Evolutionary conservation across 2,888 invertebrate genomes (phyloP), one percentile per base, ranked within the genome.

Genomic region (Acleris holmiana): DNA sequence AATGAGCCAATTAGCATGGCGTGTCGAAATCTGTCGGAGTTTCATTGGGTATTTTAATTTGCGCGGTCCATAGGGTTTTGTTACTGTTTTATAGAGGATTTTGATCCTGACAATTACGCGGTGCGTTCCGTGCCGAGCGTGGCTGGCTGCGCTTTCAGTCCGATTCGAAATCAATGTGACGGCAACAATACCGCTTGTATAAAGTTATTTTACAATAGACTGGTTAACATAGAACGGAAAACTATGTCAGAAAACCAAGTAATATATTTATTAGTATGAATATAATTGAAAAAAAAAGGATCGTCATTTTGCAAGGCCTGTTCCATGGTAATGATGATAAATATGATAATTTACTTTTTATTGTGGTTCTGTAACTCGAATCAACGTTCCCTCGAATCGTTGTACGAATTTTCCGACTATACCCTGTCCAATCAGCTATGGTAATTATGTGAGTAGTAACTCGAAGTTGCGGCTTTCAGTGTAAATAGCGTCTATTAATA

Each of bases 351-450:
- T 53, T 8, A 54, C 41, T 48, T 49, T 64, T 59, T 44, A 59
- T 48, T 54, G 59, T n/a, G 59, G 59, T 59, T 58, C 17, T 49
- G 40, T 17, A 59, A 49, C 44, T 44, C 5, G 54, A 64, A 64
- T 59, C 44, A 19, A n/a, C 40, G 18, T 48, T 58, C 49, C 7
- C 23, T 41, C 35, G 46, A 17, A 18, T 53, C 46, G 18, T 51
- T 83, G 72, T 73, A 72, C 69, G 75, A 74, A 77, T 79, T 78
- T 79, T 79, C 78, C 71, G 73, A 77, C 78, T 76, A 77, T 76
- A 73, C 76, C 75, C 75, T 73, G 76, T 79, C 78, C 88, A 89
- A 89, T 91, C 88, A 89, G 84, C 81, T 89, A 90, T 91, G 90
- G 80, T 86, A 89, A 89, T 88, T 82, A 79, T 77, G 76, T 76